Percentiles rank a stretch among this genome's conserved stretches.
Evolutionary conservation across 2,797 vertebrate genomes (phyloP).

Genomic region (Erpetoichthys calabaricus): DNA sequence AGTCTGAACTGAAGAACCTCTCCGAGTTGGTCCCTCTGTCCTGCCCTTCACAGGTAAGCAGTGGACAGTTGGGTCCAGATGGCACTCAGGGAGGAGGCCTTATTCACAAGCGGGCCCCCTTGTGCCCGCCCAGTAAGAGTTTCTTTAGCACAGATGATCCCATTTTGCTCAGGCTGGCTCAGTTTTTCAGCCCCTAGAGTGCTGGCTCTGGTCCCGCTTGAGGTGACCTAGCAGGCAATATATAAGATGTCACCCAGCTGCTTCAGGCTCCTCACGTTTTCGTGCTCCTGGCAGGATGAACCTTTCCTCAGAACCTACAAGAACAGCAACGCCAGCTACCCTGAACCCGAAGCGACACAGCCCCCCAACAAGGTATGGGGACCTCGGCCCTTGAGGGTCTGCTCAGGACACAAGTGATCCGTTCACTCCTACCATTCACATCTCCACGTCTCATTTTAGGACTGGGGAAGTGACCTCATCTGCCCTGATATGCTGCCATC

Average conservation of each 20-base stretch:
- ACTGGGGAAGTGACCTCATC: conserved; percentile 77
- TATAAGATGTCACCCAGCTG: no score
- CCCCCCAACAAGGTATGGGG: conserved; percentile 45
- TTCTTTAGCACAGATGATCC: no score
- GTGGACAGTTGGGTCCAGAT: no score
- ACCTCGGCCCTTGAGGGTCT: no score
- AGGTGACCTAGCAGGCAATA: no score
- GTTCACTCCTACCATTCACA: no score
- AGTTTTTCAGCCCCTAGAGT: no score
- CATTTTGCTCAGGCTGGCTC: not conserved
- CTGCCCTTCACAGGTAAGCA: conserved; percentile 68
- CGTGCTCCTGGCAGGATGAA: conserved; percentile 21
- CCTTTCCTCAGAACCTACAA: conserved; percentile 62
- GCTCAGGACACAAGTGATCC: no score
- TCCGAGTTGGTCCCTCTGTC: conserved; percentile 31
- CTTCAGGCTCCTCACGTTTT: not conserved
- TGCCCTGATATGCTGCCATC: conserved; percentile 49
- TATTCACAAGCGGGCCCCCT: no score
- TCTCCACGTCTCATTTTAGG: conserved; percentile 38
- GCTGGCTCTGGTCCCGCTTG: no score
- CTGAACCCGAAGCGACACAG: conserved; percentile 34
- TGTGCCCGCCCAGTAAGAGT: no score
- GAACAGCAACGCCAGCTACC: conserved; percentile 60
- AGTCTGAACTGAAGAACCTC: conserved; percentile 60
- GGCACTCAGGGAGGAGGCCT: no score